Conservation (phyloP, 2,888 invertebrate genomes). For the Branchipolynoe longqiensis region DNA sequence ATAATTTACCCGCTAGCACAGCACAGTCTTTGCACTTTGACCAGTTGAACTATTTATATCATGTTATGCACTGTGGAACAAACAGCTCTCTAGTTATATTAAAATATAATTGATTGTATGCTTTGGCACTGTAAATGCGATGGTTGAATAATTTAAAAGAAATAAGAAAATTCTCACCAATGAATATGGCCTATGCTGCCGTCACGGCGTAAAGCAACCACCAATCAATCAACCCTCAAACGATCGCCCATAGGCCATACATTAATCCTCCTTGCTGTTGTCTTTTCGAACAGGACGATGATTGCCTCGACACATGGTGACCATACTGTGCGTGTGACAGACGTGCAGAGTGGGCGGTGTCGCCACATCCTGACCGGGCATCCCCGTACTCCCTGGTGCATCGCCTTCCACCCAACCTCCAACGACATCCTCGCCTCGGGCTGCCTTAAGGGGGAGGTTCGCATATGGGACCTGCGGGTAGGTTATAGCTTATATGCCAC, state of each 20-base stretch:
- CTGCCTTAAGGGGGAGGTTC: constrained; percentile 93
- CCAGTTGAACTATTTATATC: too few species aligned
- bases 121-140: too few species aligned
- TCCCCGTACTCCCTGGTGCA: constrained; percentile 94
- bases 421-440: constrained; percentile 93
- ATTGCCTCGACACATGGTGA: constrained; percentile 93
- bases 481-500: too few species aligned
- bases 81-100: too few species aligned
- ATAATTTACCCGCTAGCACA: too few species aligned
- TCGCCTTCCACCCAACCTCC: constrained; percentile 92
- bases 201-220: too few species aligned
- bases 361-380: constrained; percentile 90
- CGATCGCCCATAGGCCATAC: too few species aligned
- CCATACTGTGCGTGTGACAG: constrained; percentile 92
- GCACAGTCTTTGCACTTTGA: too few species aligned
- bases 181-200: too few species aligned
- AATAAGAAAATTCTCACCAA: neutral
- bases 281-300: constrained; percentile 86
- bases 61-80: too few species aligned
- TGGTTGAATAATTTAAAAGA: neutral
- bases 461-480: constrained; percentile 92
- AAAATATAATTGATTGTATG: too few species aligned
- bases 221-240: too few species aligned
- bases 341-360: constrained; percentile 89
- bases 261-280: constrained; percentile 71